Percentiles rank a stretch among this genome's conserved stretches.
phyloP scores from a whole-genome alignment of 2,113 vertebrate genomes.

The Neolamprologus modestus region DNA sequence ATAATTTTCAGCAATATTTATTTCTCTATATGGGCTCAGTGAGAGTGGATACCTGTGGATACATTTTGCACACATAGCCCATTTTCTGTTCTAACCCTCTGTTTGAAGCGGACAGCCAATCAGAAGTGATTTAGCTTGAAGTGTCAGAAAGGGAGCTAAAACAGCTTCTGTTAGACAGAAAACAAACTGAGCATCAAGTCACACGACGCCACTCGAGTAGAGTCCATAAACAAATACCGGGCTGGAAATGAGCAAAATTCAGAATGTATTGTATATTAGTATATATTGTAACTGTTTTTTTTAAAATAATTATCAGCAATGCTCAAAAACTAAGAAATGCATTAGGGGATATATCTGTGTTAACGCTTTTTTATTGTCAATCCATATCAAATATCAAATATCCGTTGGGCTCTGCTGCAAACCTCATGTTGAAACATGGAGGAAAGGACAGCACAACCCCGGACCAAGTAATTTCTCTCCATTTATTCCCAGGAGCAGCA shows the following conservation, averaged over 20 bases:
- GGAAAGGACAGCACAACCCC: not conserved
- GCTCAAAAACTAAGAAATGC: not conserved
- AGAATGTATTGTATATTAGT: not conserved
- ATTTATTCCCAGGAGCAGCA: constrained; percentile 49
- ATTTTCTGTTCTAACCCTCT: not conserved
- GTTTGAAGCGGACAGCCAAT: not conserved
- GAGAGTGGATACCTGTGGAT: not conserved
- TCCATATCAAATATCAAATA: not conserved
- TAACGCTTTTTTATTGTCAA: not conserved
- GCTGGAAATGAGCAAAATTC: not conserved
- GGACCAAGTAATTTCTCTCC: constrained; percentile 33
- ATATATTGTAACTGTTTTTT: not conserved
- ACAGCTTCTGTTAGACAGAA: rapidly evolving
- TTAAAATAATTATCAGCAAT: rapidly evolving
- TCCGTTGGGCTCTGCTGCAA: not conserved
- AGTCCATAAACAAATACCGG: not conserved
- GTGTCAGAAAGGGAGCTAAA: not conserved
- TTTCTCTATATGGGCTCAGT: not conserved
- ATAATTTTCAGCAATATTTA: not conserved
- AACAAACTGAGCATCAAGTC: not conserved
- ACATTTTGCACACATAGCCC: not conserved
- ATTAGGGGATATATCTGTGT: not conserved
- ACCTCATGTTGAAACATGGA: not conserved
- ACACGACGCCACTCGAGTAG: not conserved
- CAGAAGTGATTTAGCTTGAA: not conserved